Evolutionary conservation across 2,113 vertebrate species (phyloP), one percentile per base, ranked within the genome.

Genomic region (Albula goreensis): DNA sequence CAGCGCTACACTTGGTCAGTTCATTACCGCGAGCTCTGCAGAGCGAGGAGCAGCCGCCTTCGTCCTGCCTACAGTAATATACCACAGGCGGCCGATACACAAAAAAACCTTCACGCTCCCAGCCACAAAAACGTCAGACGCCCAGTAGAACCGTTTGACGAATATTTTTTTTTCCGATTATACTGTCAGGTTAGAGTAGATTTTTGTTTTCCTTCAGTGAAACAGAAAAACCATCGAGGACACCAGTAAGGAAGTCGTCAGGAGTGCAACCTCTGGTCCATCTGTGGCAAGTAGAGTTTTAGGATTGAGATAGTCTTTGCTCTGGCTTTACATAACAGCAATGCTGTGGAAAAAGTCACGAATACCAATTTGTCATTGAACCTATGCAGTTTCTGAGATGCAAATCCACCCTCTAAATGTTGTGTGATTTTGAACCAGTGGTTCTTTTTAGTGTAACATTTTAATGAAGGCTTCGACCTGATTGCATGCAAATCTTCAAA

Each of bases 1-100:
- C 52, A 86, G 15, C 84, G 84, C 84, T 88, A 89, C 83, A 89
- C 89, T 80, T 11, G 63, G 88, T 91, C 86, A 90, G 89, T 92
- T 91, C 85, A 92, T 94, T 91, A 83, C 50, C 86, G 81, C 15
- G 57, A 60, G 85, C 85, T 88, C 86, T 48, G 57, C 86, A 41
- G 83, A 56, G 57, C 77, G 80, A 5, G 83, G 80, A 80, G 25
- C 70, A 9, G n/a, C 22, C 2, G 70, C n/a, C 25, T 31, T 9
- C n/a, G n/a, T 22, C 1, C 70, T 31, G 70, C 5, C 70, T 74
- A 9, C 70, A 10, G 70, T 31, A 74, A 74, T 22, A 74, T 31
- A 74, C 5, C 8, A 74, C 70, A 10, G 31, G 70, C n/a, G n/a
- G 57, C 57, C 53, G 53, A 12, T 12, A 60, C 1, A 60, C 8